phyloP scores from a whole-genome alignment of 2,888 invertebrate genomes.

The Phrixothrix hirtus region DNA sequence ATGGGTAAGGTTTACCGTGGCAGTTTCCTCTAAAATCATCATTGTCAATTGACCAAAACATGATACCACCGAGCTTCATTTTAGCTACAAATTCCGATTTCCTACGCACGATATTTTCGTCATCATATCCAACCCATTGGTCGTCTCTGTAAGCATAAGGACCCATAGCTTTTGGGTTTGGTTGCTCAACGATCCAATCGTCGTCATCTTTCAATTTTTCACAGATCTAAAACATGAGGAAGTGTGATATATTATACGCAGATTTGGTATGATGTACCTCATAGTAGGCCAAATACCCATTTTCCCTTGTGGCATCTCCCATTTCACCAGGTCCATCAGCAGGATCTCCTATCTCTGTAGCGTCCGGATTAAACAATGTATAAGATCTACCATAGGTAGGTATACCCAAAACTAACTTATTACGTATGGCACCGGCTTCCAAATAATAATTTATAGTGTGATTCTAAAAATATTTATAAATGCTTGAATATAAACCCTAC shows the following conservation, averaged over 20 bases:
- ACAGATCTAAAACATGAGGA: slow-evolving; percentile 70
- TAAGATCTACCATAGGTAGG: slow-evolving; percentile 91
- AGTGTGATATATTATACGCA: not conserved
- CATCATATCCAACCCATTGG: slow-evolving; percentile 95
- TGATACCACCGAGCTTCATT: slow-evolving; percentile 84
- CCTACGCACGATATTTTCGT: slow-evolving; percentile 77
- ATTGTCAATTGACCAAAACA: slow-evolving; percentile 94
- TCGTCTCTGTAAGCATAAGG: slow-evolving; percentile 86
- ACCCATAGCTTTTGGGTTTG: slow-evolving; percentile 81
- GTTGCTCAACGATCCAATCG: slow-evolving; percentile 82
- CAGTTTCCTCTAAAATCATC: slow-evolving; percentile 93
- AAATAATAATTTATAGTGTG: slow-evolving; percentile 83
- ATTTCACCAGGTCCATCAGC: slow-evolving; percentile 90
- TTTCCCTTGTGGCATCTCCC: slow-evolving; percentile 89
- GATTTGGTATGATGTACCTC: slow-evolving; percentile 65
- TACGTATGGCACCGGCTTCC: slow-evolving; percentile 75
- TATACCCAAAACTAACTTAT: slow-evolving; percentile 83
- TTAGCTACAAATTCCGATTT: slow-evolving; percentile 87
- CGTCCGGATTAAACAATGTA: slow-evolving; percentile 83
- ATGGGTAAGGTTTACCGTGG: slow-evolving; percentile 82
- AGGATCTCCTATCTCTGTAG: slow-evolving; percentile 82
- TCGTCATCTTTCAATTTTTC: slow-evolving; percentile 76
- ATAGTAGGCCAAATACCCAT: slow-evolving; percentile 90
- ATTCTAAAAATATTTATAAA: slow-evolving; percentile 63
- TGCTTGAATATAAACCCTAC: too few relatives aligned